Evolutionary conservation across 1,140 invertebrate species (phyloP).

Genomic region (Bacillus rossius): DNA sequence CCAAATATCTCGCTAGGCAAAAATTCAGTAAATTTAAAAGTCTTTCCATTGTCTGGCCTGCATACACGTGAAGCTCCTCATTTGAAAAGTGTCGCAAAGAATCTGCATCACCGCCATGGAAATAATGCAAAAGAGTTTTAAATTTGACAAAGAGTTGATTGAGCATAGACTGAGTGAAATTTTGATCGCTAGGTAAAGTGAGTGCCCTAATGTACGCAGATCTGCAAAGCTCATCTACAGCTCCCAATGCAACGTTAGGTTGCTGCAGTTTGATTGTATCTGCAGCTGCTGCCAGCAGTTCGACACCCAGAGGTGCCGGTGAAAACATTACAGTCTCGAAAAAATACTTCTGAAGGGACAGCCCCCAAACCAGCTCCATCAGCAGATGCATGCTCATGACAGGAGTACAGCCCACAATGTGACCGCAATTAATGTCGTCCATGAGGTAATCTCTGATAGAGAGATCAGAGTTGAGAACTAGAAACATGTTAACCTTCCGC

Average conservation of each 20-base stretch:
- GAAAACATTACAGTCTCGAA: constrained; percentile 3
- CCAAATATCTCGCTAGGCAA: no score
- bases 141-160: no score
- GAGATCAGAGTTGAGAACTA: constrained; percentile 3
- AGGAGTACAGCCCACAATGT: background rate
- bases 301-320: background rate
- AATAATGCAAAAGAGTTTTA: no score
- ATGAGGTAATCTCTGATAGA: background rate
- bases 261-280: background rate
- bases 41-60: no score
- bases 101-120: no score
- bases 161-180: no score
- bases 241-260: background rate
- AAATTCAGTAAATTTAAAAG: no score
- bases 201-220: no score
- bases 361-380: background rate
- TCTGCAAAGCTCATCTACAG: no score
- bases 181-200: no score
- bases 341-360: background rate
- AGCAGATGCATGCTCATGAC: constrained; percentile 5
- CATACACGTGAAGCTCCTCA: no score
- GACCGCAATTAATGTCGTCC: constrained; percentile 2
- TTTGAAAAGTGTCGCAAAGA: no score
- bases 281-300: background rate
- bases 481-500: constrained; percentile 1